Evolutionary conservation across 92 coral and sea anemone species (phyloP).

Genomic region (Umimayanthus kanabou): DNA sequence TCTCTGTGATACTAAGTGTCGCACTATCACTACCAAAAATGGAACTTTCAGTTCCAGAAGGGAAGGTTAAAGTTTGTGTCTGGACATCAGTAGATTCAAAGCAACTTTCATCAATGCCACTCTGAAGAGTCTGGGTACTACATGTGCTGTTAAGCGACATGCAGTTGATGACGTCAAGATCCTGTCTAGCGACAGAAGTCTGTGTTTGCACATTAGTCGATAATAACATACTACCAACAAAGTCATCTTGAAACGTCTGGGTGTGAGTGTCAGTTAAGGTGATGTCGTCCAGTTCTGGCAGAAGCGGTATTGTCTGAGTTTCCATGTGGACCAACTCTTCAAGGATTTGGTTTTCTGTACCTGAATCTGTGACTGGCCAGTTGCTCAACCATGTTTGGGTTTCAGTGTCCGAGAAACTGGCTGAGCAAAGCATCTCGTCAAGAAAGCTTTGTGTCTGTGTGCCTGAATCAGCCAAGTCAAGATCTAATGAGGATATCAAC

Average conservation of each 20-base stretch:
- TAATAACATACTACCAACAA: constrained; percentile 44
- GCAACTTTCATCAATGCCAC: constrained; percentile 26
- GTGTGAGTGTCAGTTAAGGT: constrained; percentile 83
- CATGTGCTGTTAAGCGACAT: constrained; percentile 59
- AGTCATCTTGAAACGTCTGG: constrained; percentile 81
- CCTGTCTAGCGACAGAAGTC: constrained; percentile 36
- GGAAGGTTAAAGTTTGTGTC: constrained; percentile 57
- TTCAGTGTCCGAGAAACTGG: constrained; percentile 39
- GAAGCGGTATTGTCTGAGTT: constrained; percentile 76
- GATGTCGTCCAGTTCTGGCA: constrained; percentile 59
- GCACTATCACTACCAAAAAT: background rate
- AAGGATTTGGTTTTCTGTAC: constrained; percentile 50
- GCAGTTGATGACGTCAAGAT: constrained; percentile 34
- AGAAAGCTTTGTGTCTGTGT: constrained; percentile 60
- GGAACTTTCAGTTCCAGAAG: background rate
- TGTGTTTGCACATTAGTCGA: constrained; percentile 73
- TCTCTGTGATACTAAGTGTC: background rate
- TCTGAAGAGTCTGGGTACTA: constrained; percentile 72
- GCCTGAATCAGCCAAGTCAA: constrained; percentile 85
- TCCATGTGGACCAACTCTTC: constrained; percentile 85
- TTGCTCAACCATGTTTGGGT: constrained; percentile 70
- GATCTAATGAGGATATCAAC: constrained; percentile 74
- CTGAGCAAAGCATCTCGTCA: constrained; percentile 30
- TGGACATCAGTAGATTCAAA: constrained; percentile 55
- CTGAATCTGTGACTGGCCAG: constrained; percentile 48